Evolutionary conservation across 1,140 invertebrate species (phyloP).

Genomic region (Caenorhabditis latens): DNA sequence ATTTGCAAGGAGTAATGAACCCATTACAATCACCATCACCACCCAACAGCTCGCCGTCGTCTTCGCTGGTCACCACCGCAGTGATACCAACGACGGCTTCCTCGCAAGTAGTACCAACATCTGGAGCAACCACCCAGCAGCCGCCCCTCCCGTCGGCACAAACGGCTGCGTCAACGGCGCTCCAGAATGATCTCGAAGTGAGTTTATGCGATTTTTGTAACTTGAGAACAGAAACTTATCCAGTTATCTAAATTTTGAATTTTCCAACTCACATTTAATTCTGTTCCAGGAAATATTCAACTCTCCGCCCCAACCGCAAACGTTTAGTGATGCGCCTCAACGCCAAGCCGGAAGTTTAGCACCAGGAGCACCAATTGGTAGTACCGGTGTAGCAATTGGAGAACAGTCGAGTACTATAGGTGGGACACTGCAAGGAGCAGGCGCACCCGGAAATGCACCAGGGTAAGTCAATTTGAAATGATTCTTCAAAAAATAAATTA

Average conservation of each 20-base stretch:
- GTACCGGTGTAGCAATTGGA: slow-evolving; percentile 26
- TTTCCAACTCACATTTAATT: too few relatives aligned
- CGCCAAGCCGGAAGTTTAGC: slow-evolving; percentile 54
- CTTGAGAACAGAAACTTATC: neutral
- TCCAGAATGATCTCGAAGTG: slow-evolving; percentile 37
- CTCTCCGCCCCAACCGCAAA: slow-evolving; percentile 15
- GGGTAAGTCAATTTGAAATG: neutral
- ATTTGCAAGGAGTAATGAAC: slow-evolving; percentile 44
- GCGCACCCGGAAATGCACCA: neutral
- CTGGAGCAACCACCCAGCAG: slow-evolving; percentile 36
- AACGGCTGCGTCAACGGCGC: slow-evolving; percentile 30
- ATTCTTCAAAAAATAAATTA: too few relatives aligned
- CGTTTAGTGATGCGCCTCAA: slow-evolving; percentile 27
- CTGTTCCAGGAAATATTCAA: slow-evolving; percentile 53
- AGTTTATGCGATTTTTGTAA: neutral
- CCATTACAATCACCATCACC: neutral
- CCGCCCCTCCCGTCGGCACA: slow-evolving; percentile 47
- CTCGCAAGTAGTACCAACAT: slow-evolving; percentile 45
- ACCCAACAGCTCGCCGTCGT: neutral
- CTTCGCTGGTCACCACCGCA: neutral
- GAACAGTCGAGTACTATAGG: slow-evolving; percentile 11
- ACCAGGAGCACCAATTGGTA: slow-evolving; percentile 55
- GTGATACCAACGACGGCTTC: neutral
- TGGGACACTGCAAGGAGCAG: neutral
- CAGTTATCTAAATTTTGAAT: too few relatives aligned